Conservation (phyloP, 2,113 vertebrate species). For the Phalacrocorax aristotelis region DNA sequence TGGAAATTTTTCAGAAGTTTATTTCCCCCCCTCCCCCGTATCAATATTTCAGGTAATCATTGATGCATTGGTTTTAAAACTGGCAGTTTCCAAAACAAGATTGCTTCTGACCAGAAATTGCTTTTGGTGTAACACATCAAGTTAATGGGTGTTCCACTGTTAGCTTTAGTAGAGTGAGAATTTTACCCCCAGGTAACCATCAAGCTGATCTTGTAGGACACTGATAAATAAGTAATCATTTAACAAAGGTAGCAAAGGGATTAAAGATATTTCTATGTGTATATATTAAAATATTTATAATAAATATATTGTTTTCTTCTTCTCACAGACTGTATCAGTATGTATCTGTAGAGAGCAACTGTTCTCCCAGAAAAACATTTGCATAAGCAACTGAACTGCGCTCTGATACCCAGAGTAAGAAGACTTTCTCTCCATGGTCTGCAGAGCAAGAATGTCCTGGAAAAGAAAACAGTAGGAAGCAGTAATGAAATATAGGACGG, state of each 20-base stretch:
- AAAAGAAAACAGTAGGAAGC: conserved; percentile 12
- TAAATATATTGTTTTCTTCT: background rate
- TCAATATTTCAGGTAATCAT: background rate
- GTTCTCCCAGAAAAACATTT: background rate
- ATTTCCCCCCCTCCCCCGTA: no score
- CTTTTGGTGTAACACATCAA: background rate
- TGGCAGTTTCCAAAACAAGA: background rate
- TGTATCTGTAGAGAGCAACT: background rate
- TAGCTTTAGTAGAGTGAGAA: background rate
- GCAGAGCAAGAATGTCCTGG: conserved; percentile 36
- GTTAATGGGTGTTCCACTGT: background rate
- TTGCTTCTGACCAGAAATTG: background rate
- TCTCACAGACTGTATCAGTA: background rate
- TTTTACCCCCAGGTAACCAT: background rate
- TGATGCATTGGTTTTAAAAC: background rate
- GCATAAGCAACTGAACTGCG: background rate
- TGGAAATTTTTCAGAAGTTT: background rate
- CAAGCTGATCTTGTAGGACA: background rate
- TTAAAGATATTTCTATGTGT: background rate
- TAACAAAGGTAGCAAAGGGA: background rate
- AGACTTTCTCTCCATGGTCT: background rate
- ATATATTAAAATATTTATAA: background rate
- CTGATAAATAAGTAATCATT: background rate
- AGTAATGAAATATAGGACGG: background rate
- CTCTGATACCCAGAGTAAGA: background rate